Evolutionary conservation across 1,140 invertebrate species (phyloP), one percentile per base, ranked within the genome.

Genomic region (Euura saliciscinereae): DNA sequence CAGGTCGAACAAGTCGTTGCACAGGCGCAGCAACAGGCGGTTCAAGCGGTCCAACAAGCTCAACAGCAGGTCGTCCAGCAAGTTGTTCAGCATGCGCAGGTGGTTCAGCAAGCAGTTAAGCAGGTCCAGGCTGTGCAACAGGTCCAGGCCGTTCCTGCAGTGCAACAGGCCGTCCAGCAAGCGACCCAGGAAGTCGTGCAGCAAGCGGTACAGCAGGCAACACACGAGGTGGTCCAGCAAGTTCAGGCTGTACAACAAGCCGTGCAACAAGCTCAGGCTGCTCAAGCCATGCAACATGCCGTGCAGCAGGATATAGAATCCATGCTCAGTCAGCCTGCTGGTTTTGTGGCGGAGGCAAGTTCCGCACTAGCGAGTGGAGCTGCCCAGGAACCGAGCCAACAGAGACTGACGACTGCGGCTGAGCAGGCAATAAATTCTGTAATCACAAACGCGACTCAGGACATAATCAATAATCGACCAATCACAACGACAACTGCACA

Each of bases 161-260:
- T 88, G 75, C 85, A 83, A 72, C 85, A 86, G 80, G 86, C 86
- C 44, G 89, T 91, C 1, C 89, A 90, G 72, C 90, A 91, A 76
- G 90, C 90, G 6, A 89, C 90, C n/a, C 88, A 89, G 70, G 89
- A 90, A 75, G 90, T 88, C 2, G 89, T 90, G 2, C 88, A 88
- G 73, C 90, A 90, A 74, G 89, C 89, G 0, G 90, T 91, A 4
- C 89, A 89, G 71, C 84, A 87, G 69, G 81, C 80, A 2, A 83
- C 80, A 3, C 80, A 83, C 11, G 82, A 81, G 68, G 82, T 82
- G 4, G 75, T 78, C 8, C 75, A 78, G 45, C 82, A 83, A 76
- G 86, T 88, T 0, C 90, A 91, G 78, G 89, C 89, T 11, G 90
- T 91, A 3, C 89, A 90, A 71, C 90, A 91, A 76, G 90, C 90